Base-by-base conservation (phyloP, 1,140 invertebrate species). In the Drosophila arizonae region DNA sequence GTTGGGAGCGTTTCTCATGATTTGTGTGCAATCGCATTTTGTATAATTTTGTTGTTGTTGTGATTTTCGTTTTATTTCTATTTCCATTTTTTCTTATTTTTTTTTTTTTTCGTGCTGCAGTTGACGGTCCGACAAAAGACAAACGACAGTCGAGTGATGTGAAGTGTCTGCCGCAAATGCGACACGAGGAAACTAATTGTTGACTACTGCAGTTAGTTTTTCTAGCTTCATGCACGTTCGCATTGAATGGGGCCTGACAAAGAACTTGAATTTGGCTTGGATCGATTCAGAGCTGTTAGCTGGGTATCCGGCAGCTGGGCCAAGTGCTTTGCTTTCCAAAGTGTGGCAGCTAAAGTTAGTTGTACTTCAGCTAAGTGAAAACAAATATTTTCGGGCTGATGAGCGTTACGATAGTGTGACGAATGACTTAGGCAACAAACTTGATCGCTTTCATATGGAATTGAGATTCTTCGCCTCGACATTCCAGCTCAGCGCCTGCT, bases 111-210 rank as follows among this genome's bases (percentile, higher is more conserved):
- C 17, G 21, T 58, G 62, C 28, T 60, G 70, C 63, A 46, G 70
- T 66, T 68, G 64, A 68, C 57, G 41, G 50, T 69, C 21, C 66
- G 57, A 63, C 65, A 66, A 70, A 67, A 56, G 73, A 64, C 43
- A 64, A 64, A 67, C 63, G 72, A 71, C 61, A 71, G 52, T 61
- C 51, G 51, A 75, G 67, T 71, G 68, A 64, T 69, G 63, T 78
- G 73, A 65, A 78, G 76, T 77, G 76, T 65, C 65, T 69, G 71
- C 72, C 51, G 62, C 71, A 72, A 72, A 76, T 74, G 61, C 72
- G 72, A 70, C 67, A 70, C 72, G 65, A 72, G 75, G 64, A 73
- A 77, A 75, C 76, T 78, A 78, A 76, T 78, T 78, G 76, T 66
- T 75, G 62, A 71, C 66, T 68, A 70, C 56, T 72, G 50, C 45